A percentile compares a stretch with the other conserved stretches of the same genome.
Conservation (phyloP, 2,797 vertebrate species). For the Tinamus major region DNA sequence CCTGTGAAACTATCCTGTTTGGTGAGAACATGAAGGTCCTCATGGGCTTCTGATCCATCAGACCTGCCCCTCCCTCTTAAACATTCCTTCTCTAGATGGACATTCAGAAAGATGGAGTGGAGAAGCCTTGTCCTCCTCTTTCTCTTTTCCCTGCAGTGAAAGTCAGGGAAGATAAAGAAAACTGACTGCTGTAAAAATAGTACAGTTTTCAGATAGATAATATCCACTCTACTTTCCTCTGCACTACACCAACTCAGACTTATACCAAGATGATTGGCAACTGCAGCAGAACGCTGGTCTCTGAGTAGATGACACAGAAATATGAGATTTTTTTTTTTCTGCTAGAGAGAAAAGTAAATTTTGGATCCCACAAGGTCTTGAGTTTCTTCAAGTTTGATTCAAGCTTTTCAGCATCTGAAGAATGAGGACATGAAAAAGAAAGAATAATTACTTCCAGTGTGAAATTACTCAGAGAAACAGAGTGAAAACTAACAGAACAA, state of each 20-base stretch:
- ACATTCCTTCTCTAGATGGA: neutral
- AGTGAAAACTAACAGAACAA: neutral
- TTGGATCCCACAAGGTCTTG: neutral
- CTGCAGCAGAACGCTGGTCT: neutral
- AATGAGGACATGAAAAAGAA: neutral
- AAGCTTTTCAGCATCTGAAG: neutral
- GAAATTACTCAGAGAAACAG: neutral
- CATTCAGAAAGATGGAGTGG: neutral
- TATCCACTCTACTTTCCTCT: neutral
- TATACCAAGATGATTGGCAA: neutral
- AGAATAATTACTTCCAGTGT: neutral
- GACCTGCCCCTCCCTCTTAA: accelerated
- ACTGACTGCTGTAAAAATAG: neutral
- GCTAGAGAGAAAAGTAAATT: neutral
- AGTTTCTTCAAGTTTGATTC: neutral
- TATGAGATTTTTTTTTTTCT: neutral
- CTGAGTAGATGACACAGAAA: neutral
- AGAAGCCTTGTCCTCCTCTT: neutral
- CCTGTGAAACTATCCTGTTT: neutral
- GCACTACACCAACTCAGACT: neutral
- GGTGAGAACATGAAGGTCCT: neutral
- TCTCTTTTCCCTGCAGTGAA: neutral
- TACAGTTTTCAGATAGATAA: neutral
- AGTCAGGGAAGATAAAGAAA: neutral
- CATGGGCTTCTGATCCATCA: neutral